phyloP scores from a whole-genome alignment of 2,888 invertebrate species.

The Apamea anceps region DNA sequence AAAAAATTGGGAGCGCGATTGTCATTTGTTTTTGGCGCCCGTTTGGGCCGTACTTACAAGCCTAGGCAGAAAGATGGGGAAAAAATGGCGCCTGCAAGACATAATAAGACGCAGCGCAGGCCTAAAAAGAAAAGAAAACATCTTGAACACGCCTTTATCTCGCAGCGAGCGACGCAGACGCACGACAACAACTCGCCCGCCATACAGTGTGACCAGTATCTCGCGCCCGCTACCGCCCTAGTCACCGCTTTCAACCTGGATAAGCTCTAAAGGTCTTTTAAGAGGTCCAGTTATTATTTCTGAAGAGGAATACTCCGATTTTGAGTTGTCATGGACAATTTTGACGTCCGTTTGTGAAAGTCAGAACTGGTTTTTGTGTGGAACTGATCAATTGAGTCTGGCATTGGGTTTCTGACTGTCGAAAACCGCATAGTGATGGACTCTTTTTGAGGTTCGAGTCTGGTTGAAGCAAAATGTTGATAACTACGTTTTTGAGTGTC shows the following conservation, averaged over 20 bases:
- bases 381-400: background rate
- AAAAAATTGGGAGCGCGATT: background rate
- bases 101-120: background rate
- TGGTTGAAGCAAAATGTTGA: background rate
- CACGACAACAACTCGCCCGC: no score
- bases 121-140: background rate
- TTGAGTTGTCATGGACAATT: conserved; percentile 24
- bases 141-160: background rate
- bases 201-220: background rate
- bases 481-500: conserved; percentile 15
- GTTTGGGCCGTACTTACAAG: no score
- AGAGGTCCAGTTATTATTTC: conserved; percentile 29
- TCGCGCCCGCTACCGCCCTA: conserved; percentile 28
- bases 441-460: background rate
- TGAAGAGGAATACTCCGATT: conserved; percentile 11
- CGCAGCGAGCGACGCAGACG: background rate
- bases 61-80: no score
- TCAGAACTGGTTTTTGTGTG: conserved; percentile 25
- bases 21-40: background rate
- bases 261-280: conserved; percentile 19
- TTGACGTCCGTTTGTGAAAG: background rate
- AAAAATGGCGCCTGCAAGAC: background rate
- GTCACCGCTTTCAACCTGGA: conserved; percentile 27
- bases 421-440: conserved; percentile 15
- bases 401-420: conserved; percentile 10